Conservation (phyloP, 1,140 invertebrate species). For the Maniola jurtina region DNA sequence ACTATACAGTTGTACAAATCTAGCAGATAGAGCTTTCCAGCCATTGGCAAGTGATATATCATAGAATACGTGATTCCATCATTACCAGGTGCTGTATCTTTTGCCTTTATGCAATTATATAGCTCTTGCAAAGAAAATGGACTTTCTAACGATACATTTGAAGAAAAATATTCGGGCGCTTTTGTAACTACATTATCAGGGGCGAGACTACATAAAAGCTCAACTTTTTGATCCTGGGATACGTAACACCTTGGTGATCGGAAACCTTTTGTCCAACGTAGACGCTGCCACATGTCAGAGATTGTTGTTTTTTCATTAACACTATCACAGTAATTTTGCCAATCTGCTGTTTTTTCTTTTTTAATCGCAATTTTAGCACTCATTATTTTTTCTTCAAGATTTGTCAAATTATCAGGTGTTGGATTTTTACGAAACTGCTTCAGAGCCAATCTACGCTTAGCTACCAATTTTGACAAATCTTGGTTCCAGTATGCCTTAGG, state of each 20-base stretch:
- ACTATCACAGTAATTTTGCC: conserved; percentile 22
- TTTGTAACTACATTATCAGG: conserved; percentile 3
- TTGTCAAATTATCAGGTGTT: conserved; percentile 22
- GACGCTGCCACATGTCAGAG: conserved; percentile 22
- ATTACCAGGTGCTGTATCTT: conserved; percentile 37
- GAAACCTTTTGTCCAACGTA: conserved; percentile 29
- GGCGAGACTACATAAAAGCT: conserved; percentile 2
- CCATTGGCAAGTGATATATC: conserved; percentile 34
- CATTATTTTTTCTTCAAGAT: conserved; percentile 5
- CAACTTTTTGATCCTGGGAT: background rate
- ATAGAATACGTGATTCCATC: conserved; percentile 42
- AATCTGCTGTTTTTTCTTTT: conserved; percentile 1
- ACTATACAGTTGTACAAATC: conserved; percentile 17
- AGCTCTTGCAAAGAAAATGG: conserved; percentile 33
- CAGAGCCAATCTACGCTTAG: conserved; percentile 32
- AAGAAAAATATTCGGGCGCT: background rate
- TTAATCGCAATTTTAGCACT: background rate
- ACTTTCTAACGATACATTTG: conserved; percentile 6
- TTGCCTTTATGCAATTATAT: conserved; percentile 35
- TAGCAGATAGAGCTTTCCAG: conserved; percentile 21
- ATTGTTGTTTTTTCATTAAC: conserved; percentile 22
- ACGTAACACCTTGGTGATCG: background rate
- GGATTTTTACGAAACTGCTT: conserved; percentile 37
- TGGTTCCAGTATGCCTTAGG: conserved; percentile 37
- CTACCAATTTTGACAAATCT: conserved; percentile 31